Evolutionary conservation across 2,113 vertebrate genomes (phyloP).

Genomic region (Halcyon senegalensis): DNA sequence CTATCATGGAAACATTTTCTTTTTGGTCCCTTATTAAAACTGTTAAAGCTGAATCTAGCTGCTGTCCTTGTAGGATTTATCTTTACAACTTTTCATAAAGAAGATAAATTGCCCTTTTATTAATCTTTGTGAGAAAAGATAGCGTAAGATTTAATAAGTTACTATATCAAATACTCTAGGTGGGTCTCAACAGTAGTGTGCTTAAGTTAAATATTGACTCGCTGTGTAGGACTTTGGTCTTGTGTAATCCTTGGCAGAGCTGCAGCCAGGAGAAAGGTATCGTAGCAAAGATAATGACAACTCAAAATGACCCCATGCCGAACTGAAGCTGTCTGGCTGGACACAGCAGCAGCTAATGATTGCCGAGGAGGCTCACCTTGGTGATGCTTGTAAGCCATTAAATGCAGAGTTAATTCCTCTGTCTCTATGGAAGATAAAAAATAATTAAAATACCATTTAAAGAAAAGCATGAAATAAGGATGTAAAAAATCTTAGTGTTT

Average conservation of each 20-base stretch:
- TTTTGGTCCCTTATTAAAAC: neutral
- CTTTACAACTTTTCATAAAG: neutral
- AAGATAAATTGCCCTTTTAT: neutral
- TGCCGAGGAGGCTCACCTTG: neutral
- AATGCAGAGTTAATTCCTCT: neutral
- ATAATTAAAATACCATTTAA: neutral
- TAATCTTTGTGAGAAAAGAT: neutral
- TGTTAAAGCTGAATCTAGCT: neutral
- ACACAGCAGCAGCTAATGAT: no score
- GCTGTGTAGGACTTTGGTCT: slow-evolving; percentile 27
- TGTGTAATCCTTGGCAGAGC: neutral
- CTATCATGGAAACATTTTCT: neutral
- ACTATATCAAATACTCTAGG: neutral
- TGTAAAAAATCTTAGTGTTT: neutral
- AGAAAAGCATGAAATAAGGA: neutral
- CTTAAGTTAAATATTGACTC: slow-evolving; percentile 58
- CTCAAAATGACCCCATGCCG: neutral
- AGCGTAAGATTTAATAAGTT: neutral
- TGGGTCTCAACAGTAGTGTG: neutral
- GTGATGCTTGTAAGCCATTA: neutral
- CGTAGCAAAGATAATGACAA: neutral
- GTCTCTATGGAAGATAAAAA: neutral
- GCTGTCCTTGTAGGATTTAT: neutral
- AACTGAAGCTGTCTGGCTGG: neutral
- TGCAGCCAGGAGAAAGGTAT: neutral